Base-by-base conservation (phyloP, 2,888 invertebrate genomes). In the Taenaris catops region DNA sequence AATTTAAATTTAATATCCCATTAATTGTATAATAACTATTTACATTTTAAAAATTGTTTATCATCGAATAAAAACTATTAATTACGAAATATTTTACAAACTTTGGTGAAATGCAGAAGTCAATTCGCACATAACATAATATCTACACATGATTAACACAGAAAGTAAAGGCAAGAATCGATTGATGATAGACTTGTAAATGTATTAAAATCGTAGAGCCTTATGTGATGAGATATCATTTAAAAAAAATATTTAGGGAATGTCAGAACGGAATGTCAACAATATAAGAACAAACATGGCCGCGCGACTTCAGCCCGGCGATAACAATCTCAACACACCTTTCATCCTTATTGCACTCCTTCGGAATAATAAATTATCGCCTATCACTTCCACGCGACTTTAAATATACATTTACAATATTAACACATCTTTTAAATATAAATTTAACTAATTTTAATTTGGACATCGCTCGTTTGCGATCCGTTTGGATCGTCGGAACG, bases 61-160 rank as follows among this genome's bases (percentile, higher is more conserved):
- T 71, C 29, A 68, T 75, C 73, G 75, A 83, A 75, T 81, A 73
- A 75, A 19, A 81, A 66, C 76, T 84, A 83, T 72, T 57, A 79
- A n/a, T 71, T 81, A 83, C 64, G 79, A 80, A 75, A 76, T 83
- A 83, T 81, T 79, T 83, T 84, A 86, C 84, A 86, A 83, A 86
- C 84, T 86, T 86, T 86, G 84, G 84, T 86, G 83, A 80, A 71
- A 79, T 73, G 79, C 76, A 76, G 67, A 73, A 74, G 70, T 78
- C 64, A 63, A 71, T 64, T 78, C 71, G 75, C 73, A 74, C 70
- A 62, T 68, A 74, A 74, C 66, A 68, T 61, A 65, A 66, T 37
- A 41, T 26, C 36, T 71, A 75, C 72, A 72, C 56, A 39, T 61
- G 54, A 51, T 51, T 55, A 64, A 65, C 65, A 65, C 55, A 56